Base-by-base conservation (phyloP, 2,888 invertebrate genomes). In the Mermis nigrescens region DNA sequence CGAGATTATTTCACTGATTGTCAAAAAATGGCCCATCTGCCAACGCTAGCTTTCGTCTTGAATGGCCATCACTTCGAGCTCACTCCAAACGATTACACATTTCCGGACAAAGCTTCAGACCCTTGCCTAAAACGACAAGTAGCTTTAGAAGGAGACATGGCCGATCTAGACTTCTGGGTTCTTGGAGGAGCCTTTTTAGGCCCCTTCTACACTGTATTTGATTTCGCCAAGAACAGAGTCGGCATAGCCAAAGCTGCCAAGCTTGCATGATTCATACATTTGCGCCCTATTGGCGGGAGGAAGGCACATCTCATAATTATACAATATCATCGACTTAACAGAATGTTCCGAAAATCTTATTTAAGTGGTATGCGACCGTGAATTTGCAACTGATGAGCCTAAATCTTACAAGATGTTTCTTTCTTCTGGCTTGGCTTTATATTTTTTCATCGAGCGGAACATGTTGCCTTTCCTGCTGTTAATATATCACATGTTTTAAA, bases 81-180 rank as follows among this genome's bases (percentile, higher is more conserved):
- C 4, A 53, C 27, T 12, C 54, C 54, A 12, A 15, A 53, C 12
- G 29, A 53, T 7, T 53, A 53, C 22, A 53, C 54, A 53, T 53
- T 53, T 22, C 29, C 54, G 7, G 54, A 53, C 4, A 22, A 53
- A 19, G 12, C 54, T 12, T 15, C 7, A 3, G 12, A 7, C 4
- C 54, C 28, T 12, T 53, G 54, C 31, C 19, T n/a, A 7, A 48
- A 48, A 48, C 27, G 54, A 12, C 28, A 53, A 31, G 29, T 53
- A 12, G 54, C 54, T 29, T 7, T 53, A 3, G 54, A 53, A 29
- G 54, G 54, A 28, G 54, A 29, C 24, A 7, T 29, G 4, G 12
- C 54, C 31, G 54, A 53, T 31, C 29, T 53, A 31, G 29, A 27
- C 12, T 53, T 53, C 29, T 53, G 54, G 54, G 54, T 53, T n/a